Base-by-base conservation (phyloP, 2,797 vertebrate genomes). In the Pipistrellus pipistrellus region DNA sequence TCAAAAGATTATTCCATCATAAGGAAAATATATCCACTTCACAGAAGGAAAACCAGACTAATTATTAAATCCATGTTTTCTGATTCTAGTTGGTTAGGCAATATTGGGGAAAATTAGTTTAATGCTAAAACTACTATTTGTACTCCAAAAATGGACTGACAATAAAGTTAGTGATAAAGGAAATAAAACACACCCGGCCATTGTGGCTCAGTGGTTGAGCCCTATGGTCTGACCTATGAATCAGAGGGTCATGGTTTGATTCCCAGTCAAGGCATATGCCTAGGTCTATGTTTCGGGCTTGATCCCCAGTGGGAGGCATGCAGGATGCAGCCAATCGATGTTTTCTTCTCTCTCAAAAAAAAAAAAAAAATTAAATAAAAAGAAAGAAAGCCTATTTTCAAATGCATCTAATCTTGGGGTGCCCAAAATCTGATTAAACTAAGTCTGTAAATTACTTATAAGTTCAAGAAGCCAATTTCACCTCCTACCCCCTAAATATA, bases 1-100 rank as follows among this genome's bases (percentile, higher is more conserved):
- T 85, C 57, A 84, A 95, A 92, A 76, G 66, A 88, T 72, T 88
- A 77, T 75, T 88, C 83, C 88, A 73, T 86, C 72, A 95, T 55
- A 80, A 90, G 46, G 53, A 77, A 82, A 93, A n/a, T 41, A 85
- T 38, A 81, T 14, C 5, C 51, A 89, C 44, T 78, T 59, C 82
- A 82, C 12, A 88, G 53, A 55, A 55, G 38, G 46, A 73, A 55
- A 91, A 83, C 8, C 30, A 93, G 66, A 78, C 35, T 35, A 55
- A 77, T 55, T 35, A 77, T 32, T 77, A 77, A 77, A 41, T 35
- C 21, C 17, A 89, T 44, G 66, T 75, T 72, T 77, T 69, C 8
- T 51, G 44, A 73, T 88, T 93, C 75, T 3, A 89, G 51, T 46
- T 88, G 83, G 44, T 90, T 73, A 91, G 68, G 88, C 55, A 38